phyloP scores from a whole-genome alignment of 2,113 vertebrate species.

The Melanerpes aurifrons region DNA sequence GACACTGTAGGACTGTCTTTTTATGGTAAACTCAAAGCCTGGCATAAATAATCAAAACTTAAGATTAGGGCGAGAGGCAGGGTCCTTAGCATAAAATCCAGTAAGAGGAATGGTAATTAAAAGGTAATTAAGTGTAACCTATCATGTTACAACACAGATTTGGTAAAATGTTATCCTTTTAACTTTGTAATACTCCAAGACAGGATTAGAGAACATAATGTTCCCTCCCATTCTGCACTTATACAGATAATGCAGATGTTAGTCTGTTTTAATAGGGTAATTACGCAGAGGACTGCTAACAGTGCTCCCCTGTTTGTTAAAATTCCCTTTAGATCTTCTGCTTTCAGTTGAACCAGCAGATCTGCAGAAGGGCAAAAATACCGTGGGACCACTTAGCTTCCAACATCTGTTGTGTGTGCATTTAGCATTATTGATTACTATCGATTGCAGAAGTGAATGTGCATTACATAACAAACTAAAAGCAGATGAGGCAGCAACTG shows the following conservation, averaged over 20 bases:
- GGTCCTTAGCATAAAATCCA: not conserved
- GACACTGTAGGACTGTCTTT: not conserved
- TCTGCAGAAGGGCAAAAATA: not conserved
- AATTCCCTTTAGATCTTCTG: not conserved
- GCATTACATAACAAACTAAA: not conserved
- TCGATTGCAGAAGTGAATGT: fast-evolving
- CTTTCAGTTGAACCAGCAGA: not conserved
- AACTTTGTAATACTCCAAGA: slow-evolving; percentile 38
- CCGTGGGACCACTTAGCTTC: not conserved
- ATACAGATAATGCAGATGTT: slow-evolving; percentile 54
- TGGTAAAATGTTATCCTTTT: slow-evolving; percentile 56
- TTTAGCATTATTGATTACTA: not conserved
- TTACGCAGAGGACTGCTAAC: slow-evolving; percentile 30
- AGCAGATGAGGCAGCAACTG: not conserved
- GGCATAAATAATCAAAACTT: not conserved
- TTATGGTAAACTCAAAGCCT: not conserved
- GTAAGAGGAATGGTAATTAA: slow-evolving; percentile 22
- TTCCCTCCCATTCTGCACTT: not conserved
- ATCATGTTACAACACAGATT: slow-evolving; percentile 28
- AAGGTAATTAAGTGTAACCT: slow-evolving; percentile 47
- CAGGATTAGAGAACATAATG: slow-evolving; percentile 42
- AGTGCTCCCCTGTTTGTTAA: not conserved
- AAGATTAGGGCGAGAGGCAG: not conserved
- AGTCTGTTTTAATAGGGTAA: slow-evolving; percentile 45
- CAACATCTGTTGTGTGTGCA: not conserved